Percentiles rank a stretch among this genome's conserved stretches.
Conservation (phyloP, 2,113 vertebrate genomes). For the Noturus placidus region DNA sequence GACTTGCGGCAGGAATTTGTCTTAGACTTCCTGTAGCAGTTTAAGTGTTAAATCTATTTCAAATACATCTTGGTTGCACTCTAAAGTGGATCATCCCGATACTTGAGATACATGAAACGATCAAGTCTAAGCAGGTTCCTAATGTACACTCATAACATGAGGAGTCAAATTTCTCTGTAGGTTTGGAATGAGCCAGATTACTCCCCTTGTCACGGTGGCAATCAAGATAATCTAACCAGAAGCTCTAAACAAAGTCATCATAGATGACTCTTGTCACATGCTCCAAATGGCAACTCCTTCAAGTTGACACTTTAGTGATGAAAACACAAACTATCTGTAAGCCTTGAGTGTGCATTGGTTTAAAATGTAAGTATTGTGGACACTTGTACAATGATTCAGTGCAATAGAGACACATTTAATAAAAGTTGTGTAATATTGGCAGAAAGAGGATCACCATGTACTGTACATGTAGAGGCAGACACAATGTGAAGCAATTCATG, state of each 20-base stretch:
- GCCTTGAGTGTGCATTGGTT: not conserved
- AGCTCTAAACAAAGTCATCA: not conserved
- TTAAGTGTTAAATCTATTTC: not conserved
- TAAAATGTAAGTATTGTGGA: not conserved
- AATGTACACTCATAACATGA: too few relatives aligned
- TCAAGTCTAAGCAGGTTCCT: constrained; percentile 12
- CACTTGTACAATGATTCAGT: not conserved
- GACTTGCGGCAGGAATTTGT: not conserved
- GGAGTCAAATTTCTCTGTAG: not conserved
- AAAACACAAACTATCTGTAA: not conserved
- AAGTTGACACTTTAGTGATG: not conserved
- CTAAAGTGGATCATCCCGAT: not conserved
- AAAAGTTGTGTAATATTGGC: not conserved
- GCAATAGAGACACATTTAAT: not conserved
- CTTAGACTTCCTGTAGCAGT: not conserved
- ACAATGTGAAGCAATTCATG: not conserved
- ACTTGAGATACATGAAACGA: not conserved
- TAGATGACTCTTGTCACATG: not conserved
- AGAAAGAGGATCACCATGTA: not conserved
- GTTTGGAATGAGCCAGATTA: not conserved
- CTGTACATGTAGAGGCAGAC: not conserved
- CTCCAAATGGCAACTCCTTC: not conserved
- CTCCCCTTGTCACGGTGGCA: not conserved
- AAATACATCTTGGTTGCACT: not conserved
- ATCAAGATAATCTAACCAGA: not conserved